Percentiles rank a stretch among this genome's conserved stretches.
Evolutionary conservation across 2,797 vertebrate species (phyloP).

Genomic region (Pangasius mekongensis): DNA sequence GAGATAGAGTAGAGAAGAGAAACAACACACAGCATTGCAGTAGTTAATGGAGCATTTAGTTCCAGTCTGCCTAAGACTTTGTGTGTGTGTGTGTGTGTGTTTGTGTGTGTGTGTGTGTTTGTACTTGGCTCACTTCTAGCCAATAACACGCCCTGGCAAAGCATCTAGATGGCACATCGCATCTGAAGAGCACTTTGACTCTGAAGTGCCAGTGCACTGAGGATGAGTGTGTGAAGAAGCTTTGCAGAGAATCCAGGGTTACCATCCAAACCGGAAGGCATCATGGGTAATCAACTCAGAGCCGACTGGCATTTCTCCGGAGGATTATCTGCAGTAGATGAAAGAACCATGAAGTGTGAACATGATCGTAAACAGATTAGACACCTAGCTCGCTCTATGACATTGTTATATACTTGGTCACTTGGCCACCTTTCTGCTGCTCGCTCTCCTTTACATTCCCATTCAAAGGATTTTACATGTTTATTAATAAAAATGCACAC

Average conservation of each 20-base stretch:
- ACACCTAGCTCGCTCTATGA: neutral
- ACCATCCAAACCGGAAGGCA: conserved; percentile 27
- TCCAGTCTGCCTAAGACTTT: conserved; percentile 46
- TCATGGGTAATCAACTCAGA: conserved; percentile 38
- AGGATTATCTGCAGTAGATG: neutral
- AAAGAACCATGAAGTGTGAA: conserved; percentile 10
- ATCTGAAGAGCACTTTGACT: conserved; percentile 34
- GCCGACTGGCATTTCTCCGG: neutral
- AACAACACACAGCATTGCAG: conserved; percentile 42
- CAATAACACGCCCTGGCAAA: neutral
- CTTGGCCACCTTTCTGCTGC: neutral
- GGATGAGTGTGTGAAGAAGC: conserved; percentile 29
- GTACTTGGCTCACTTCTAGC: conserved; percentile 1
- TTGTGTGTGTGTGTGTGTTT: conserved; percentile 19
- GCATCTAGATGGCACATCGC: conserved; percentile 12
- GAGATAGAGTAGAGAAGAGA: conserved; percentile 1
- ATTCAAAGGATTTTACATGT: neutral
- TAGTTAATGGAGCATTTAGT: conserved; percentile 59
- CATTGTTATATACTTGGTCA: neutral
- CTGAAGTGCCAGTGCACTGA: neutral
- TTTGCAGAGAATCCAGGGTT: neutral
- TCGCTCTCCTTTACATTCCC: neutral
- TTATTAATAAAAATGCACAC: neutral
- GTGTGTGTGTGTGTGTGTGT: conserved; percentile 15
- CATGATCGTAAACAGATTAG: conserved; percentile 6